Evolutionary conservation across 2,888 invertebrate genomes (phyloP), one percentile per base, ranked within the genome.

Genomic region (Acheta domesticus): DNA sequence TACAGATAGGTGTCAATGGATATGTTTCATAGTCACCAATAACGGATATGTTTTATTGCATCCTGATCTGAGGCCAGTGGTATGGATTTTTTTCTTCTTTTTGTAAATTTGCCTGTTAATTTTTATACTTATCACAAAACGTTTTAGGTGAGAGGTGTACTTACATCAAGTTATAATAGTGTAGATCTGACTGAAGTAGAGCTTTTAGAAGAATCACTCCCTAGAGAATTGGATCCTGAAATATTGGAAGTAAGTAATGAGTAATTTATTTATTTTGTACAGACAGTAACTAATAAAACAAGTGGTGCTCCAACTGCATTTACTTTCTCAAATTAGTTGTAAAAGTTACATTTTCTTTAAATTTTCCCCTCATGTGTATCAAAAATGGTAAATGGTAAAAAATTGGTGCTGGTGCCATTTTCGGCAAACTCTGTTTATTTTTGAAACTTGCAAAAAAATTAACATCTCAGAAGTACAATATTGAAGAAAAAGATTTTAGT

Each of bases 111-210:
- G 4, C 20, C 20, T 74, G 2, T n/a, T 74, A 3, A n/a, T 21
- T 12, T 23, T n/a, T 74, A 21, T n/a, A 3, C 36, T 36, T 5
- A 36, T 36, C 36, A 8, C 36, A 36, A 36, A 36, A 36, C 36
- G 5, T 84, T 84, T 48, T 85, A 91, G 88, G 90, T 89, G 83
- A 89, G 91, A 83, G 91, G 90, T 62, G 87, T 89, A 77, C 88
- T 95, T 80, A 97, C 96, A 87, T 91, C 93, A n/a, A 98, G 97
- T 86, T 98, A 96, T 88, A 97, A 98, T 87, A 98, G 97, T 86
- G 94, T 99, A 62, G 99, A 99, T 87, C 90, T 99, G 80, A 93
- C 95, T 2, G 98, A 99, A 88, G 94, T 99, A 11, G 98, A 99
- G 86, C 93, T 97, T 82, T 90, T 94, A 48, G 93, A 94, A 84